Percentiles rank a stretch among this genome's conserved stretches.
Evolutionary conservation across 1,140 invertebrate genomes (phyloP).

Genomic region (Drosophila bocki): DNA sequence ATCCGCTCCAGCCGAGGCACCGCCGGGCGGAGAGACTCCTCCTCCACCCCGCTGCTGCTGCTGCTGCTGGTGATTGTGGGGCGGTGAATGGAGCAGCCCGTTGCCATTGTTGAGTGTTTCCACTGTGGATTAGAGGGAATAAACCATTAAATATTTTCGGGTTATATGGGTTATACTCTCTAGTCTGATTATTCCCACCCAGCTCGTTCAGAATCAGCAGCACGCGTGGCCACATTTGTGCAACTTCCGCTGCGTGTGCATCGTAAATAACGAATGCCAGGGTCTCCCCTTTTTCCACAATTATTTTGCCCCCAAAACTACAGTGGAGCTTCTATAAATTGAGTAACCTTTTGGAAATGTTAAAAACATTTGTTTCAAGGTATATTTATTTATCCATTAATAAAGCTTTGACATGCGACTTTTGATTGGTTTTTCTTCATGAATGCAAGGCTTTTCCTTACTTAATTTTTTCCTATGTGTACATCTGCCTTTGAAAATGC

Average conservation of each 20-base stretch:
- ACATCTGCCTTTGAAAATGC: constrained; percentile 1
- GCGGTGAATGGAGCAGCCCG: constrained; percentile 87
- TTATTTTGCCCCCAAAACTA: constrained; percentile 31
- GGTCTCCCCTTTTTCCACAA: constrained; percentile 54
- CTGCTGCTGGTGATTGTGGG: constrained; percentile 86
- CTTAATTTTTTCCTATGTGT: background rate
- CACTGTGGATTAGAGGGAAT: constrained; percentile 85
- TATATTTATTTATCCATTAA: background rate
- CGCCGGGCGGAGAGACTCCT: constrained; percentile 50
- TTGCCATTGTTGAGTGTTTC: constrained; percentile 88
- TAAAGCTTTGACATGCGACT: background rate
- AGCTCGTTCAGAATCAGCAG: constrained; percentile 52
- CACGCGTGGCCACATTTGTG: constrained; percentile 57
- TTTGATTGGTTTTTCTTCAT: background rate
- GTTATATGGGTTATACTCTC: constrained; percentile 2
- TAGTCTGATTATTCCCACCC: constrained; percentile 41
- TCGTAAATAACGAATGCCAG: constrained; percentile 64
- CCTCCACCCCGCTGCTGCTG: constrained; percentile 48
- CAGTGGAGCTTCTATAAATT: constrained; percentile 5
- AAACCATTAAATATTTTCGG: constrained; percentile 16
- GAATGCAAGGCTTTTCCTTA: background rate
- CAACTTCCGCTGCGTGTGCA: constrained; percentile 62
- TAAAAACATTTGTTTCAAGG: background rate
- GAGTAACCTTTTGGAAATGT: background rate
- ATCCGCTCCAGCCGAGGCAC: constrained; percentile 52